Percentiles rank a stretch among this genome's conserved stretches.
Conservation (phyloP, 2,113 vertebrate species). For the Gadus macrocephalus region DNA sequence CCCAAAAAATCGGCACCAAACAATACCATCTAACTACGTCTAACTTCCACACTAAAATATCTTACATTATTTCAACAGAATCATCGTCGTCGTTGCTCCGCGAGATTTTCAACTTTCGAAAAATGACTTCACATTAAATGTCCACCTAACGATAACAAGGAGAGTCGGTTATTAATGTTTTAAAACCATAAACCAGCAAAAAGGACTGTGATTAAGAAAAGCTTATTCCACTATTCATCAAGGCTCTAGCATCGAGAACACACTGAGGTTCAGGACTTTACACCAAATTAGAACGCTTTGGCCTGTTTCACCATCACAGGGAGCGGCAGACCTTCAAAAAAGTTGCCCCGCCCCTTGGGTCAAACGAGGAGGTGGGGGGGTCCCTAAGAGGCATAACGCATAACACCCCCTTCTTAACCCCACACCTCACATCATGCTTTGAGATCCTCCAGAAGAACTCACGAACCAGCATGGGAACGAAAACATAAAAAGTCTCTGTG, state of each 20-base stretch:
- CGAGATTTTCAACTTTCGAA: slow-evolving; percentile 19
- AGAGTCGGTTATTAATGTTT: background rate
- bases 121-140: slow-evolving; percentile 5
- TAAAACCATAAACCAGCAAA: background rate
- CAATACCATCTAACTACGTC: slow-evolving; percentile 42
- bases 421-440: slow-evolving; percentile 36
- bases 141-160: slow-evolving; percentile 14
- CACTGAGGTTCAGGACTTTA: slow-evolving; percentile 12
- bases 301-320: slow-evolving; percentile 18
- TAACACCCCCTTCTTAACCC: slow-evolving; percentile 18
- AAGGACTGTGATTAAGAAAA: too few species aligned
- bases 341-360: too few species aligned
- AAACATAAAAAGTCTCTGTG: slow-evolving; percentile 32
- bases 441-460: slow-evolving; percentile 27
- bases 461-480: slow-evolving; percentile 42
- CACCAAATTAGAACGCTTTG: slow-evolving; percentile 23
- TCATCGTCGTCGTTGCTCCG: slow-evolving; percentile 3
- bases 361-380: too few species aligned
- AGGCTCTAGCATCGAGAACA: slow-evolving; percentile 10
- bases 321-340: slow-evolving; percentile 6
- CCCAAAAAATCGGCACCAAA: slow-evolving; percentile 20
- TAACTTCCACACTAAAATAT: slow-evolving; percentile 50
- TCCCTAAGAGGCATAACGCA: background rate
- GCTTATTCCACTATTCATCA: too few species aligned
- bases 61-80: slow-evolving; percentile 64